Evolutionary conservation across 2,888 invertebrate genomes (phyloP).

Genomic region (Standfussiana lucernea): DNA sequence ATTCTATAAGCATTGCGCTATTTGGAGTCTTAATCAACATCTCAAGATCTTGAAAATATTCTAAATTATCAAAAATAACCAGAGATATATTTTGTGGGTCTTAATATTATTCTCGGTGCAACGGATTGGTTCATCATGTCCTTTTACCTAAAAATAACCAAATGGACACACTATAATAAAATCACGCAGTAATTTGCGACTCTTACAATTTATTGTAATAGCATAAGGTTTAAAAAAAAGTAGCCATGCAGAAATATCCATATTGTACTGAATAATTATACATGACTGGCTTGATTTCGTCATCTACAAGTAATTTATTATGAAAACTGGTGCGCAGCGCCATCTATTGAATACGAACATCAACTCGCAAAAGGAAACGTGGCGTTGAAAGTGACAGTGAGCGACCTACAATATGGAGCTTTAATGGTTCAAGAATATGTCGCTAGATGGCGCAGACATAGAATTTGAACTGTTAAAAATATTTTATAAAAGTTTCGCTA

Average conservation of each 20-base stretch:
- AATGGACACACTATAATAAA: background rate
- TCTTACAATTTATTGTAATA: background rate
- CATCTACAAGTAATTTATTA: background rate
- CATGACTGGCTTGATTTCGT: background rate
- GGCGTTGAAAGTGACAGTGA: fast-evolving
- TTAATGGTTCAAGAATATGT: background rate
- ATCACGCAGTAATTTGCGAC: background rate
- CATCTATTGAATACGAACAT: constrained; percentile 11
- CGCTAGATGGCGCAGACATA: constrained; percentile 63
- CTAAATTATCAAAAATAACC: background rate
- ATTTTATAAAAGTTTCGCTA: background rate
- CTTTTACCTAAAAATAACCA: background rate
- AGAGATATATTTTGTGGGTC: background rate
- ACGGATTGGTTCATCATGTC: background rate
- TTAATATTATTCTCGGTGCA: background rate
- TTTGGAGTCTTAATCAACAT: background rate
- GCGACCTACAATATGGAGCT: background rate
- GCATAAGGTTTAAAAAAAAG: background rate
- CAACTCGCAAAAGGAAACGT: background rate
- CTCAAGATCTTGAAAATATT: background rate
- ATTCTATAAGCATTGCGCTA: constrained; percentile 9
- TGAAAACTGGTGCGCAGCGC: constrained; percentile 12
- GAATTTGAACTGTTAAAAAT: background rate
- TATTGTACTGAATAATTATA: background rate
- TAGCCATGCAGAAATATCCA: background rate